Base-by-base conservation (phyloP, 2,888 invertebrate species). In the Trachelus tabidus region DNA sequence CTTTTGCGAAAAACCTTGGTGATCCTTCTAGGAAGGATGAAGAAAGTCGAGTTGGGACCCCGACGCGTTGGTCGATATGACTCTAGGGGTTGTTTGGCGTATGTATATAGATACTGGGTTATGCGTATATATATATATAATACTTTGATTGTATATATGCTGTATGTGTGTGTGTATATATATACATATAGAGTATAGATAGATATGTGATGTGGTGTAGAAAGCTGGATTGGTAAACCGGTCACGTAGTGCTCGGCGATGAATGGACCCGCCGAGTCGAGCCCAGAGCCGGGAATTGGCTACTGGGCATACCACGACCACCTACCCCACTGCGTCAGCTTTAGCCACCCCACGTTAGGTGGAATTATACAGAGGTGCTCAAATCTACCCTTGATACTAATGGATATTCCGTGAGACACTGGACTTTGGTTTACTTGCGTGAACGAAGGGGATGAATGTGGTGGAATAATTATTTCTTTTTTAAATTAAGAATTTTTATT, bases 221-320 rank as follows among this genome's bases (percentile, higher is more conserved):
- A 83, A 86, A 87, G 88, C 84, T 82, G 88, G 87, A 90, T 91
- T 90, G 88, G 89, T 88, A 91, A 90, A 90, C 91, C 88, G 89
- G 91, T 91, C 91, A 91, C 91, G 91, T 91, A 91, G 88, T 89
- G 88, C 89, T 85, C 89, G 87, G 89, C 91, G 90, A 91, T 91
- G 91, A 91, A 91, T 91, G 91, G 91, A 91, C 89, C 91, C 90
- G 89, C 88, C 90, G 90, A 90, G 89, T 89, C 89, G 89, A 90
- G 90, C 89, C 87, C 88, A 84, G 89, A 88, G 89, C 88, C 87
- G 88, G 90, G 90, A 91, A 91, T 91, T 91, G 90, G 91, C 91
- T 91, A 91, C 90, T 86, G 90, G 91, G 90, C 89, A 89, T 88
- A 89, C 87, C 89, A 86, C 89, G 88, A 88, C 89, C 89, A 89